Conservation (phyloP, 2,797 vertebrate species). For the Simalia tracyae region DNA sequence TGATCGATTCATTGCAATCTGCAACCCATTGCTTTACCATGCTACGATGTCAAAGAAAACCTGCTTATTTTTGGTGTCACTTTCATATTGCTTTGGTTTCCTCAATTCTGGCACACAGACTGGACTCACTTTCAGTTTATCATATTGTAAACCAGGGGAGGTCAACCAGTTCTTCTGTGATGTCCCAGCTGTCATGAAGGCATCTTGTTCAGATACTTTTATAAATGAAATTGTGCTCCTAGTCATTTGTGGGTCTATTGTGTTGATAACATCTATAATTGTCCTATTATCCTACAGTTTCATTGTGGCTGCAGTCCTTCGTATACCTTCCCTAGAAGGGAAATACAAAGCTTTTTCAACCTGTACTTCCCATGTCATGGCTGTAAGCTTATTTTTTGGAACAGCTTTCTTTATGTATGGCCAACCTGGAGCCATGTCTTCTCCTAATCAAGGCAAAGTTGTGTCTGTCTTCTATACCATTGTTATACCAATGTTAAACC, state of each 20-base stretch:
- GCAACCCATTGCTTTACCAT: constrained; percentile 48
- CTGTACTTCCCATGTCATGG: constrained; percentile 49
- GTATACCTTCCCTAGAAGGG: constrained; percentile 31
- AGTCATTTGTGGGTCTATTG: constrained; percentile 47
- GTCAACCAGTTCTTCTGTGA: constrained; percentile 65
- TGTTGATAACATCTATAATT: constrained; percentile 44
- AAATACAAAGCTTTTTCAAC: constrained; percentile 47
- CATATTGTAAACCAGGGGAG: constrained; percentile 17
- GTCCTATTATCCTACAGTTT: constrained; percentile 47
- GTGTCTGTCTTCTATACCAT: constrained; percentile 56
- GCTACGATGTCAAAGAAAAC: constrained; percentile 36
- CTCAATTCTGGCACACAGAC: constrained; percentile 45
- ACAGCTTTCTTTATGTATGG: constrained; percentile 58
- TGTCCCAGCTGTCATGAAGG: constrained; percentile 47
- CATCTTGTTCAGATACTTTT: constrained; percentile 26
- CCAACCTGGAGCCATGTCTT: constrained; percentile 49
- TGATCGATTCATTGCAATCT: constrained; percentile 49
- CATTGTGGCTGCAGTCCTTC: constrained; percentile 47
- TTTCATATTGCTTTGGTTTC: constrained; percentile 46
- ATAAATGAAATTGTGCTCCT: constrained; percentile 46
- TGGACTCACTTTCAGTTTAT: constrained; percentile 37
- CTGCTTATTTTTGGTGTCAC: constrained; percentile 28
- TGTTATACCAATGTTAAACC: constrained; percentile 57
- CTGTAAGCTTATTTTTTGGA: constrained; percentile 49
- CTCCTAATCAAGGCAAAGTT: constrained; percentile 41